Evolutionary conservation across 2,797 vertebrate genomes (phyloP).

Genomic region (Atherinosoma microstoma): DNA sequence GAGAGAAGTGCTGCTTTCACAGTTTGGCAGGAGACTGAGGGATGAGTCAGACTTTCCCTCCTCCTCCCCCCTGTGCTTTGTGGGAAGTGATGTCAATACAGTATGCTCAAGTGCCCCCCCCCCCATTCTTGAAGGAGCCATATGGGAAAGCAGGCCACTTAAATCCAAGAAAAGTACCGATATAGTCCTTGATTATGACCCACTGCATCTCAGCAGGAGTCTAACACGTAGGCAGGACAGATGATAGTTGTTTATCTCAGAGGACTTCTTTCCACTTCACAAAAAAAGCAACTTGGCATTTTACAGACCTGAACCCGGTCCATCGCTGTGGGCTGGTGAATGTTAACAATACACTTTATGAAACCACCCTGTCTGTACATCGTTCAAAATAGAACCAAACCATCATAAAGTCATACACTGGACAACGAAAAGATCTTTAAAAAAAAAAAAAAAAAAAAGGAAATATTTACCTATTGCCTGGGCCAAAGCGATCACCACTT

Average conservation of each 20-base stretch:
- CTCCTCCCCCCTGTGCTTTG: constrained; percentile 66
- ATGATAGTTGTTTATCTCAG: constrained; percentile 22
- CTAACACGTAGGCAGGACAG: constrained; percentile 33
- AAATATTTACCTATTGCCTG: constrained; percentile 93
- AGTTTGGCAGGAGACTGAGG: constrained; percentile 69
- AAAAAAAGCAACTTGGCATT: constrained; percentile 16
- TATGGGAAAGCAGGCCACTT: constrained; percentile 38
- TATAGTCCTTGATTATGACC: constrained; percentile 42
- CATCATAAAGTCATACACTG: background rate
- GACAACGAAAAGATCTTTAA: background rate
- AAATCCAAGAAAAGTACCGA: constrained; percentile 45
- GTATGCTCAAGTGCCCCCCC: constrained; percentile 58
- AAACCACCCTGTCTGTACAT: background rate
- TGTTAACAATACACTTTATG: background rate
- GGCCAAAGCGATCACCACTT: constrained; percentile 98
- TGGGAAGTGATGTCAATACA: constrained; percentile 80
- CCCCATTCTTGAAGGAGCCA: constrained; percentile 63
- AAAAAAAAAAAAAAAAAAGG: background rate
- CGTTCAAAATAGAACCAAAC: background rate
- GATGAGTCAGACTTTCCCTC: constrained; percentile 86
- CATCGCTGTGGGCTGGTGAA: constrained; percentile 13
- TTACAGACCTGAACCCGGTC: constrained; percentile 17
- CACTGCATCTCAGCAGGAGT: constrained; percentile 45
- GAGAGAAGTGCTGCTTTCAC: constrained; percentile 57
- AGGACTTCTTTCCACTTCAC: constrained; percentile 8